Evolutionary conservation across 2,797 vertebrate genomes (phyloP).

Genomic region (Danio albolineatus): DNA sequence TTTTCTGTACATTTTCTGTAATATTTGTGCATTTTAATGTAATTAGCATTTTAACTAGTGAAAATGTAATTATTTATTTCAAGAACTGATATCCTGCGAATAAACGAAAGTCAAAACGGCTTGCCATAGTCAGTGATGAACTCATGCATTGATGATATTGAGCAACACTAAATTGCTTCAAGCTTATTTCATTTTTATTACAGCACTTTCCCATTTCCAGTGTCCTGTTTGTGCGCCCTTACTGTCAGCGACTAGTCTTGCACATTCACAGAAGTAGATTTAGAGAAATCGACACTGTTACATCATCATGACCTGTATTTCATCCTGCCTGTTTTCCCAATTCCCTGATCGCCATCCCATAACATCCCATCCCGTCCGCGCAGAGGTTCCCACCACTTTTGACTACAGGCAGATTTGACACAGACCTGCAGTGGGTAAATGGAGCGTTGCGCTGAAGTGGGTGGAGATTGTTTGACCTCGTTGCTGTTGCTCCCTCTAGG

Average conservation of each 20-base stretch:
- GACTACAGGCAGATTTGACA: not conserved
- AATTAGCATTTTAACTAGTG: too few species aligned
- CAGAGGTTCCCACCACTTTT: constrained; percentile 16
- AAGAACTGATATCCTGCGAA: too few species aligned
- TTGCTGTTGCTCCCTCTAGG: constrained; percentile 74
- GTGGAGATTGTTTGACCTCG: constrained; percentile 75
- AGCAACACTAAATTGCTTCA: too few species aligned
- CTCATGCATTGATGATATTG: too few species aligned
- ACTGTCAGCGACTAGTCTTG: not conserved
- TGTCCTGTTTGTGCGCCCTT: too few species aligned
- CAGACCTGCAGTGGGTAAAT: constrained; percentile 65
- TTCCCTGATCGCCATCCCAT: not conserved
- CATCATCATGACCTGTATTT: constrained; percentile 7
- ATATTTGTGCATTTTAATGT: too few species aligned
- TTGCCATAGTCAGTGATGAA: too few species aligned
- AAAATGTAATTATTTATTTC: too few species aligned
- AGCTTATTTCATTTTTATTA: too few species aligned
- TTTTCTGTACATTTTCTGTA: too few species aligned
- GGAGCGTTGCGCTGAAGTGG: constrained; percentile 68
- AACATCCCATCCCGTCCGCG: constrained; percentile 12
- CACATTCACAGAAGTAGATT: not conserved
- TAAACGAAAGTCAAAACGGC: too few species aligned
- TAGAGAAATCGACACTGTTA: constrained; percentile 5
- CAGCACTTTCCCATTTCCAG: too few species aligned
- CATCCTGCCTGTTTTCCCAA: not conserved